Evolutionary conservation across 1,140 invertebrate species (phyloP), one percentile per base, ranked within the genome.

Genomic region (Ectropis grisescens): DNA sequence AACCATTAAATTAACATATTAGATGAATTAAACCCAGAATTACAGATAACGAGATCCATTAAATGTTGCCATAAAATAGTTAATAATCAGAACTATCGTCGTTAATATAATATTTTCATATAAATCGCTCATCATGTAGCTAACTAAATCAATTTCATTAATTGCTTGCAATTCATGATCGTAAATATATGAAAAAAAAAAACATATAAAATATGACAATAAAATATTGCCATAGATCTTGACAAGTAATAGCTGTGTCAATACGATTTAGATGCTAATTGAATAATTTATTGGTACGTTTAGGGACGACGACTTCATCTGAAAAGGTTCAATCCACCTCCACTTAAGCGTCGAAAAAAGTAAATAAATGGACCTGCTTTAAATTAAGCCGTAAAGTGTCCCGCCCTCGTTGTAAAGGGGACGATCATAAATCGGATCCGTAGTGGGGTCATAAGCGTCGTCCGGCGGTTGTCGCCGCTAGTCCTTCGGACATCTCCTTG

Each of bases 361-460:
- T 37, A 31, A 47, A 45, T 47, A 41, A 23, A n/a, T n/a, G 37
- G 32, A 33, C 41, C 42, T 48, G 36, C 43, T 68, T 62, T 60
- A 64, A 72, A 76, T 74, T 64, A 60, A 71, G 69, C 57, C 70
- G 60, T 72, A 69, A 67, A 71, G 60, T 52, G 43, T 35, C 34
- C 42, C 62, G 58, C 52, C 55, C 55, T 62, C 58, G 52, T 58
- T 42, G 41, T 41, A 37, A 55, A 57, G 39, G 62, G 57, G 54
- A 58, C 52, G 51, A 50, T 58, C 60, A 62, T 78, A 72, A 78
- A 78, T 78, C 48, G 55, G 55, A 40, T 43, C 38, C 49, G 49
- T 60, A 71, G 56, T 66, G 56, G 59, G 60, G 58, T 65, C 59
- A 62, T 72, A 68, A 74, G 60, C 51, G 61, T 59, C 48, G 49